These are phyloP conservation scores for Meteorus colon DNA, from an alignment of 2,888 invertebrate species.

Conservation along the genomic window DNA sequence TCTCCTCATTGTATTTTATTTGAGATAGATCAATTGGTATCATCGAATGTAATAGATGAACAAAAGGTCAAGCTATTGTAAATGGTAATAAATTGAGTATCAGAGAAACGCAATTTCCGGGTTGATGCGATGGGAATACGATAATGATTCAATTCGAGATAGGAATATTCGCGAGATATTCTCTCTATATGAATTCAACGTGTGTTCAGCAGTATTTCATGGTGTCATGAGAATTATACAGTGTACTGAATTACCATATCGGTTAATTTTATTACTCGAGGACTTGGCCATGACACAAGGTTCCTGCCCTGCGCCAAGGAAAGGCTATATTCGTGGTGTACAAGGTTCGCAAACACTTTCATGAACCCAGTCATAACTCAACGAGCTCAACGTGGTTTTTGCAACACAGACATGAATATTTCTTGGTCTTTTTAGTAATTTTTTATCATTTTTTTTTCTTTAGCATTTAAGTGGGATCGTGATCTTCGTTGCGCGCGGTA, in stretches of 20 bases:
- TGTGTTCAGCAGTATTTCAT: not conserved
- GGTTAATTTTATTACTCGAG: constrained; percentile 35
- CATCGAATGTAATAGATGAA: not conserved
- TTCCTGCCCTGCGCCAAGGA: constrained; percentile 31
- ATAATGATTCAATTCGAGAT: constrained; percentile 17
- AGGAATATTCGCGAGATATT: not conserved
- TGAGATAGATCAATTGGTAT: not conserved
- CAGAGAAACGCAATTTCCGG: constrained; percentile 9
- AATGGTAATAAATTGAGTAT: constrained; percentile 4
- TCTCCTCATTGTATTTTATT: not conserved
- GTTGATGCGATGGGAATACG: not conserved
- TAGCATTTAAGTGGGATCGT: not conserved
- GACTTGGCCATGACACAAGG: constrained; percentile 30
- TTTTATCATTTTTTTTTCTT: constrained; percentile 31
- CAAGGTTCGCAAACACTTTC: constrained; percentile 39
- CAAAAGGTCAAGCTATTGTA: not conserved
- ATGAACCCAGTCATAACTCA: constrained; percentile 37
- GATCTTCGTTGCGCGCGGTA: not conserved
- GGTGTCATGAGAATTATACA: constrained; percentile 21
- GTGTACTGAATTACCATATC: constrained; percentile 38
- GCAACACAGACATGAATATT: constrained; percentile 26
- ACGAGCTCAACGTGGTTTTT: constrained; percentile 30
- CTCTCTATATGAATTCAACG: not conserved
- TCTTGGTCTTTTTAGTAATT: constrained; percentile 17
- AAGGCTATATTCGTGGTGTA: constrained; percentile 29